Evolutionary conservation across 2,888 invertebrate species (phyloP), one percentile per base, ranked within the genome.

Genomic region (Ennomos erosarius): DNA sequence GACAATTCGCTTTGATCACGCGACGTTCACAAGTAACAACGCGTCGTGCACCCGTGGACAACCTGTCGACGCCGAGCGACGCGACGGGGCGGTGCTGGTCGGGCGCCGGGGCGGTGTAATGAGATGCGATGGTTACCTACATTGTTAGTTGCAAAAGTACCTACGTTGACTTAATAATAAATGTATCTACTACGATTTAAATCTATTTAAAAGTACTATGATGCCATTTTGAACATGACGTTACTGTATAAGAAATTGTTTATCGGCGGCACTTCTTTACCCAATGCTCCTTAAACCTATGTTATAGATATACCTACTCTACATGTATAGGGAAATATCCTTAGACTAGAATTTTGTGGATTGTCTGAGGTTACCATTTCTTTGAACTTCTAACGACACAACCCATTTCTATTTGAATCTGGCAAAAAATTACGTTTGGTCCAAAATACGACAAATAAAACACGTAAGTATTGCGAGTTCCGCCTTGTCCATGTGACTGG

Each of bases 141-240:
- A 43, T 8, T 26, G 44, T 8, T 39, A 39, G 39, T 8, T 3
- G 0, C 26, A 4, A 13, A 38, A 26, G 10, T 37, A n/a, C 10
- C 26, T 26, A 26, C 1, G 26, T 26, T 26, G 4, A 11, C 34
- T 16, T 37, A 48, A 39, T 50, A 40, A 34, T 9, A 34, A 50
- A 0, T 26, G 11, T 35, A 40, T 39, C 40, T 9, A 35, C 40
- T 46, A 46, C 5, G 35, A 50, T 34, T 34, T 33, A 47, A 8
- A 16, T 37, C 39, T 40, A 40, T 34, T 12, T 40, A 40, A 13
- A 50, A 40, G 49, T 50, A 50, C 49, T 40, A 35, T 10, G 33
- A 8, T 42, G 40, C 49, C 26, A 45, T 59, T 51, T 50, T 38
- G 34, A 57, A 44, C 38, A 38, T 47, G 37, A 12, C 36, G 13